A percentile compares a stretch with the other conserved stretches of the same genome.
Evolutionary conservation across 2,888 invertebrate species (phyloP).

Genomic region (Halictus quadricinctus): DNA sequence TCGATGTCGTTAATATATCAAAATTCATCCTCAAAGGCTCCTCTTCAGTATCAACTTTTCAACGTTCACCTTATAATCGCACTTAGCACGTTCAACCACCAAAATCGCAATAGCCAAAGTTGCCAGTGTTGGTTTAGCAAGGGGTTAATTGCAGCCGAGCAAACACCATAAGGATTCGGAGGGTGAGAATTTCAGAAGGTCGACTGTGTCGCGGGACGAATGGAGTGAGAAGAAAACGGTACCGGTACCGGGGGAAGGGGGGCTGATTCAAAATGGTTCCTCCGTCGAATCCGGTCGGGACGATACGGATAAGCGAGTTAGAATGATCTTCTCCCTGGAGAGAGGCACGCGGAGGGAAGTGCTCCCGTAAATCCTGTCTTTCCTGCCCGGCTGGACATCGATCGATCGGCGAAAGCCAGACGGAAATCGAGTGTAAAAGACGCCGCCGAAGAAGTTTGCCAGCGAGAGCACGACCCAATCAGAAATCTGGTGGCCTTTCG

Average conservation of each 20-base stretch:
- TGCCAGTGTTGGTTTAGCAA: neutral
- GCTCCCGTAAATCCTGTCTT: constrained; percentile 27
- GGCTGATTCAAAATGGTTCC: constrained; percentile 53
- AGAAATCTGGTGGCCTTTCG: neutral
- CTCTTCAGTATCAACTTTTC: too few species aligned
- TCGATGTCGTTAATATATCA: too few species aligned
- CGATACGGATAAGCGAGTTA: constrained; percentile 20
- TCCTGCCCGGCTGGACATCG: constrained; percentile 10
- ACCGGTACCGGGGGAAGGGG: neutral
- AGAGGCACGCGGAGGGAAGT: too few species aligned
- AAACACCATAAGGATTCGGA: neutral
- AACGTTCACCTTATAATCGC: neutral
- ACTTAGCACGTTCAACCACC: neutral
- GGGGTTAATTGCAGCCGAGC: neutral
- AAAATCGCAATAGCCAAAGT: neutral
- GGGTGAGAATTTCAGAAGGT: constrained; percentile 20
- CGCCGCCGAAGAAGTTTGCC: constrained; percentile 1
- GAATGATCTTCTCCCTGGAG: constrained; percentile 14
- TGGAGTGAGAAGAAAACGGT: constrained; percentile 17
- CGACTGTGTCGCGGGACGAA: constrained; percentile 27
- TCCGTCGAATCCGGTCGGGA: constrained; percentile 20
- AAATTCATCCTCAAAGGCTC: too few species aligned
- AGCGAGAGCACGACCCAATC: neutral
- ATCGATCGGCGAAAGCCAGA: constrained; percentile 24
- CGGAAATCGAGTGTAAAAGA: constrained; percentile 22